Evolutionary conservation across 2,113 vertebrate species (phyloP), one percentile per base, ranked within the genome.

Genomic region (Callocephalon fimbriatum): DNA sequence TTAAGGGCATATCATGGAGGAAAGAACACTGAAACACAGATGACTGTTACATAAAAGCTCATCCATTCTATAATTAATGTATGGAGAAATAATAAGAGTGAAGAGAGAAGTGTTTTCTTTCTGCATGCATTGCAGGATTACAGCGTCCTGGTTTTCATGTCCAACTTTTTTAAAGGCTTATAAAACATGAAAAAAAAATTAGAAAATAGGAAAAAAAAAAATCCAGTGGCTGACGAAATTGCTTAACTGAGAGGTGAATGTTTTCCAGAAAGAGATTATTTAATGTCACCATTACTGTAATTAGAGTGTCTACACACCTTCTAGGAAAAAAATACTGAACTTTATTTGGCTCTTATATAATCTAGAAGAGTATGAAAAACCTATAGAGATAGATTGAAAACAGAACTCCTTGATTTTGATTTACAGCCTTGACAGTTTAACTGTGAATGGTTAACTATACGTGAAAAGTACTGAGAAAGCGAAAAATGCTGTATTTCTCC

Each of bases 241-340:
- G 1, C 4, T 59, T 53, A 26, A 63, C 7, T n/a, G 17, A 81
- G 51, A 73, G 22, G 42, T 0, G 0, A 3, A 18, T 11, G 4
- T 9, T 92, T 96, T 86, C 23, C 50, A 71, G 47, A 74, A 81
- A 58, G 3, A 50, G 5, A 12, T 42, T 12, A 38, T 4, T 61
- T 42, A 74, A 44, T 0, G 1, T 50, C 35, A 75, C 9, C 3
- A 6, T 50, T 74, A 40, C 14, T 76, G 13, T 82, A 45, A 45
- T 58, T 78, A 21, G 26, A 58, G 6, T 77, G 4, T 4, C 19
- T 79, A 8, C 5, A 61, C 8, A 10, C 14, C 20, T 83, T 80
- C 54, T 80, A 19, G 17, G 12, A 53, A 75, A 90, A 10, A 84
- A 88, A 42, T 12, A 45, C 4, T 61, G 13, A 61, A 17, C 3